Evolutionary conservation across 2,888 invertebrate genomes (phyloP).

Genomic region (Opisthograptis luteolata): DNA sequence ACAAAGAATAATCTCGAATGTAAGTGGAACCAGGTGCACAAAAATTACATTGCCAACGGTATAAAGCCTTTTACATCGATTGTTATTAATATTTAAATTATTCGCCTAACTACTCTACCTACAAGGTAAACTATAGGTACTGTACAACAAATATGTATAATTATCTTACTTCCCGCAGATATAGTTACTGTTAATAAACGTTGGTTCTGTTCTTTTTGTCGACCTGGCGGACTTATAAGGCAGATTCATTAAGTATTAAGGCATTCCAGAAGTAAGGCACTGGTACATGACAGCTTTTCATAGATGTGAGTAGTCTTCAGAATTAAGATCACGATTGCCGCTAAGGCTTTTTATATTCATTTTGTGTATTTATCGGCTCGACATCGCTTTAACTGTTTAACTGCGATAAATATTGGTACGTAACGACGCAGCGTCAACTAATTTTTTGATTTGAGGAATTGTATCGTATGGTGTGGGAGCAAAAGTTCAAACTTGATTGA

Average conservation of each 20-base stretch:
- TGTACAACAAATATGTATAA: constrained; percentile 36
- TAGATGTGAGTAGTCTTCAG: constrained; percentile 13
- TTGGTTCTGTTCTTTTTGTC: constrained; percentile 80
- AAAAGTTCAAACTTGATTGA: no score
- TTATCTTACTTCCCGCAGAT: constrained; percentile 40
- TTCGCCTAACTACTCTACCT: constrained; percentile 55
- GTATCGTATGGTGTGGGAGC: no score
- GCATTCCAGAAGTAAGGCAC: constrained; percentile 44
- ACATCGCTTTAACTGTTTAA: no score
- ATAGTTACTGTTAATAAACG: constrained; percentile 52
- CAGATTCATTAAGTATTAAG: constrained; percentile 36
- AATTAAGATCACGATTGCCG: not conserved
- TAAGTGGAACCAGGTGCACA: constrained; percentile 75
- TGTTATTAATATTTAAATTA: constrained; percentile 22
- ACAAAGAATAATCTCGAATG: constrained; percentile 53
- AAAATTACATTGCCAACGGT: constrained; percentile 79
- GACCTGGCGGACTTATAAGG: constrained; percentile 73
- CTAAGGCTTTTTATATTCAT: no score
- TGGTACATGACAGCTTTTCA: constrained; percentile 20
- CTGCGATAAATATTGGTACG: no score
- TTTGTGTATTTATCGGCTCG: no score
- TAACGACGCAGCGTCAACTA: no score
- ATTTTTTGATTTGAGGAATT: no score
- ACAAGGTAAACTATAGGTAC: constrained; percentile 43
- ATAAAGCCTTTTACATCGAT: constrained; percentile 61